Conservation (phyloP, 2,888 invertebrate genomes). For the Meandrusa payeni region DNA sequence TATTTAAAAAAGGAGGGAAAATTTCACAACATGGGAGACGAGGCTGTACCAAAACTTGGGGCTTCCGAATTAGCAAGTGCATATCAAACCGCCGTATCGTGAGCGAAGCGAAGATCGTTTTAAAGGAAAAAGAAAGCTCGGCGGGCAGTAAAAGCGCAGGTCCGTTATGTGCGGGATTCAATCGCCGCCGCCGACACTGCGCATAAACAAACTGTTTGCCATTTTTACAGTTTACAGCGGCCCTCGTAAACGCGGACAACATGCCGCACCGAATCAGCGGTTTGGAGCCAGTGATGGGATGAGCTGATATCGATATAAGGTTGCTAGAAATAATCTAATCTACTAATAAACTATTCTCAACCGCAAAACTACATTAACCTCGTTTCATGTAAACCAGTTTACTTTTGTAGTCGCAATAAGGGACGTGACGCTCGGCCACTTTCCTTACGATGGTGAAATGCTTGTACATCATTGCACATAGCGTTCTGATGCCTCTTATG, state of each 20-base stretch:
- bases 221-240: slow-evolving; percentile 74
- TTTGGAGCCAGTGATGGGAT: slow-evolving; percentile 35
- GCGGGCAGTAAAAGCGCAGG: slow-evolving; percentile 56
- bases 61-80: neutral
- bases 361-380: no score
- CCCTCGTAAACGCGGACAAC: slow-evolving; percentile 66
- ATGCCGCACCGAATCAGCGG: slow-evolving; percentile 69
- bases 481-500: no score
- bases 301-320: slow-evolving; percentile 1
- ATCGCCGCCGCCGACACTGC: slow-evolving; percentile 44
- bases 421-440: no score
- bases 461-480: no score
- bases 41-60: neutral
- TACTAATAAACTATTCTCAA: neutral
- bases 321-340: no score
- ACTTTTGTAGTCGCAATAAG: no score
- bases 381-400: no score
- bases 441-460: no score
- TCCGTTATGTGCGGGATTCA: slow-evolving; percentile 51
- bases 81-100: slow-evolving; percentile 12
- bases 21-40: no score
- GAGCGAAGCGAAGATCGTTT: slow-evolving; percentile 5
- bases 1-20: no score
- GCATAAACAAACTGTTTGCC: slow-evolving; percentile 77
- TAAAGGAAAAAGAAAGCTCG: slow-evolving; percentile 23